These are phyloP conservation scores for Bostrychus sinensis DNA, from an alignment of 2,113 vertebrate genomes.

Conservation along the genomic window DNA sequence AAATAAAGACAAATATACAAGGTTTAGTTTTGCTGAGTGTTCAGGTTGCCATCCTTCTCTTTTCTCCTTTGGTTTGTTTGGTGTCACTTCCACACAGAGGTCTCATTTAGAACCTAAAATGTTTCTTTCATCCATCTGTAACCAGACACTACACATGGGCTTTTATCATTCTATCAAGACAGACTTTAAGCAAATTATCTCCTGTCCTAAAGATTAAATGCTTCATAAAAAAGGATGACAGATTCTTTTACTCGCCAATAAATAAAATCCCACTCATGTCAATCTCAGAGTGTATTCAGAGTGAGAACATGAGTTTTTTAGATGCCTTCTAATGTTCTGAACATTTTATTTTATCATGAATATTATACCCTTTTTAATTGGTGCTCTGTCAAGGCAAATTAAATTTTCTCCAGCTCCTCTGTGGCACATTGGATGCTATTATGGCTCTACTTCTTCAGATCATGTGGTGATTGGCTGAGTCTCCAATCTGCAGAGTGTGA, in stretches of 20 bases:
- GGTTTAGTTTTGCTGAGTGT: constrained; percentile 22
- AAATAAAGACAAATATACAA: constrained; percentile 25
- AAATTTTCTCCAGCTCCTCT: constrained; percentile 27
- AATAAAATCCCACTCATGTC: constrained; percentile 18
- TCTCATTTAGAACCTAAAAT: constrained; percentile 19
- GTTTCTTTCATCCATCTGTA: constrained; percentile 11
- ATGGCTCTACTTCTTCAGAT: constrained; percentile 8
- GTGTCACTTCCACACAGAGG: constrained; percentile 17
- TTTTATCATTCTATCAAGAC: no score
- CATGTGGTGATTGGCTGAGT: not conserved
- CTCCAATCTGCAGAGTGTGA: no score
- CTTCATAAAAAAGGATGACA: constrained; percentile 12
- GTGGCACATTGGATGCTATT: constrained; percentile 38
- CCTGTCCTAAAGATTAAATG: constrained; percentile 8
- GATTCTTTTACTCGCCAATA: constrained; percentile 13
- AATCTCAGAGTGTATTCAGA: constrained; percentile 8
- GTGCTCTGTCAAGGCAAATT: constrained; percentile 17
- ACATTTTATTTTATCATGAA: no score
- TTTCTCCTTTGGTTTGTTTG: constrained; percentile 8
- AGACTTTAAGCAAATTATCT: constrained; percentile 21
- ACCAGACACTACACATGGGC: constrained; percentile 7
- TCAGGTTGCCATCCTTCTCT: not conserved
- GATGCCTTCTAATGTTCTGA: no score
- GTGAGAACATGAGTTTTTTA: not conserved
- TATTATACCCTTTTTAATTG: no score